These are phyloP conservation scores for Drosophila saltans DNA, from an alignment of 1,140 invertebrate genomes.

Conservation along the genomic window DNA sequence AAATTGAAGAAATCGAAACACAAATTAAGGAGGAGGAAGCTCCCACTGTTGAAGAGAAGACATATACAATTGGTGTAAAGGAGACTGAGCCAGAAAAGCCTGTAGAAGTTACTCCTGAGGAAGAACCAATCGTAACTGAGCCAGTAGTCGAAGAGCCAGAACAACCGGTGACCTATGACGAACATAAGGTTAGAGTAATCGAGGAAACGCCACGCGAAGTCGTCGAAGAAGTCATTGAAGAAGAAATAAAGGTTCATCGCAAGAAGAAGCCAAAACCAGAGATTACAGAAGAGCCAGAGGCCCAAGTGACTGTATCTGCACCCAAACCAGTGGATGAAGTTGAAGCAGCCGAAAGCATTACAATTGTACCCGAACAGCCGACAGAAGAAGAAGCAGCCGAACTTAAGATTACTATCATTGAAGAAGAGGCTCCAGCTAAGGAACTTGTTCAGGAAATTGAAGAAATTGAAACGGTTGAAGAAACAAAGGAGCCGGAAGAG, in stretches of 20 bases:
- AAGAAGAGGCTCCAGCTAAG: constrained; percentile 58
- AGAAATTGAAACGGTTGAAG: constrained; percentile 59
- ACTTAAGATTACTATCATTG: constrained; percentile 65
- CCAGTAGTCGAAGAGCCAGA: constrained; percentile 55
- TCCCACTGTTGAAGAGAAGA: constrained; percentile 47
- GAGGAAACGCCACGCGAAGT: constrained; percentile 67
- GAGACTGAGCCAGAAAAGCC: constrained; percentile 57
- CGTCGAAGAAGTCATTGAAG: constrained; percentile 64
- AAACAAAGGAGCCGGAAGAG: constrained; percentile 46
- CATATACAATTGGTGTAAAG: constrained; percentile 56
- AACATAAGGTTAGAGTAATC: constrained; percentile 68
- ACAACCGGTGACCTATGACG: constrained; percentile 50
- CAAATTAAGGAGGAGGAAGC: constrained; percentile 39
- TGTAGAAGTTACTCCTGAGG: constrained; percentile 9
- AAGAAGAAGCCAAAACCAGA: constrained; percentile 71
- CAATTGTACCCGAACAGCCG: constrained; percentile 70
- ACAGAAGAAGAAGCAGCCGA: constrained; percentile 73
- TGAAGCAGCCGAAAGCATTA: constrained; percentile 53
- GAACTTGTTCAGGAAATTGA: constrained; percentile 69
- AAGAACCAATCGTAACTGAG: constrained; percentile 29
- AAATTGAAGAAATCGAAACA: constrained; percentile 52
- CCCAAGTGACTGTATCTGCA: constrained; percentile 51
- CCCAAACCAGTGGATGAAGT: constrained; percentile 63
- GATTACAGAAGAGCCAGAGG: constrained; percentile 63
- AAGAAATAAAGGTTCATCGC: constrained; percentile 61